Evolutionary conservation across 2,888 invertebrate genomes (phyloP).

Genomic region (Clitarchus hookeri): DNA sequence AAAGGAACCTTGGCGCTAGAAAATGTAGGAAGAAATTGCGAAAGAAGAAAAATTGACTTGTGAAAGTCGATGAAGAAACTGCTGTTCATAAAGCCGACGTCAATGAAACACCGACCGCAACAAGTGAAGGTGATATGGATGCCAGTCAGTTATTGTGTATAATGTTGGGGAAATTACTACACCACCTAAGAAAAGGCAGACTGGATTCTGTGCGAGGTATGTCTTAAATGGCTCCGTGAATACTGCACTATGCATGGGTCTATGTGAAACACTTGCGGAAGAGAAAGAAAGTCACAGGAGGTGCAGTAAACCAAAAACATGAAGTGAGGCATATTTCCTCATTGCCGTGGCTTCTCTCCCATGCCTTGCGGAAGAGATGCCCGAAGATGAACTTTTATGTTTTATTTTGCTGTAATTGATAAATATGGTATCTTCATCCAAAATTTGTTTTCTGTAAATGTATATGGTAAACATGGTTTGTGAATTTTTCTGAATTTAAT

Average conservation of each 20-base stretch:
- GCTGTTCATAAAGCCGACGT: background rate
- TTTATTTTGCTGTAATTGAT: background rate
- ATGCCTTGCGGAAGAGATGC: background rate
- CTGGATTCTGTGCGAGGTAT: background rate
- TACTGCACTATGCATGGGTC: background rate
- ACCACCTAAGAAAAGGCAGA: background rate
- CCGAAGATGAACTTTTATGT: background rate
- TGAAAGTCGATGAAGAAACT: background rate
- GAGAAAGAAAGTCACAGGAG: background rate
- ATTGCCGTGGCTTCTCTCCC: background rate
- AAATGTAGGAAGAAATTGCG: background rate
- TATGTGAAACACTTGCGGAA: background rate
- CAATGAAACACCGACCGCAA: background rate
- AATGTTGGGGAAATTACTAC: slow-evolving; percentile 23
- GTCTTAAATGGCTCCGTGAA: slow-evolving; percentile 12
- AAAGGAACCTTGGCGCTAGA: background rate
- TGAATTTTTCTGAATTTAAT: background rate
- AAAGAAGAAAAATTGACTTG: background rate
- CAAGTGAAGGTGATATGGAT: background rate
- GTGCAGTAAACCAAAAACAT: background rate
- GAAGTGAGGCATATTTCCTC: background rate
- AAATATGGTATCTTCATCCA: background rate
- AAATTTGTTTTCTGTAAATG: background rate
- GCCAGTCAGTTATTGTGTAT: background rate
- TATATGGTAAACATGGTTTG: background rate